Evolutionary conservation across 2,888 invertebrate species (phyloP).

Genomic region (Tethea ocularis): DNA sequence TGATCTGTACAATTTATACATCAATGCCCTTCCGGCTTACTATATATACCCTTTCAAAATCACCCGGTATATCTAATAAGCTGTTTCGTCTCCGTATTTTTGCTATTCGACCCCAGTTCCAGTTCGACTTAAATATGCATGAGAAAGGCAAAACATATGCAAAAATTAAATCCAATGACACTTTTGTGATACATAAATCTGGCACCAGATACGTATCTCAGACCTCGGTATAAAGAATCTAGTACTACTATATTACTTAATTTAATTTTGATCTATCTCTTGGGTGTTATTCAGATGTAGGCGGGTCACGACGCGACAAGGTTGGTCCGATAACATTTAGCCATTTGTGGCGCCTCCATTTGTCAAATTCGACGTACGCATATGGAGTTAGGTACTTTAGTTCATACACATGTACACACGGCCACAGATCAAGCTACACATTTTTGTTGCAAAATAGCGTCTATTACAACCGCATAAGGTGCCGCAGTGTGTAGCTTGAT

Average conservation of each 20-base stretch:
- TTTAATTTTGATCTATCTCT: background rate
- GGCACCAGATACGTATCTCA: background rate
- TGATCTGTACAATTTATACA: no score
- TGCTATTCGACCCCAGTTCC: no score
- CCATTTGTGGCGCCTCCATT: conserved; percentile 45
- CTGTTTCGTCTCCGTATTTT: no score
- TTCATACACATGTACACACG: background rate
- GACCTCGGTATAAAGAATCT: conserved; percentile 6
- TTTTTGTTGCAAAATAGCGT: no score
- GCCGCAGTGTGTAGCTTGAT: no score
- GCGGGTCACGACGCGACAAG: conserved; percentile 35
- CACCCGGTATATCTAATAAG: no score
- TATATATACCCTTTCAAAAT: no score
- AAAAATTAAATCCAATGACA: background rate
- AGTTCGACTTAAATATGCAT: background rate
- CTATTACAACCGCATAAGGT: no score
- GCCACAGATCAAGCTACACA: no score
- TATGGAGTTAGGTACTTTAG: conserved; percentile 14
- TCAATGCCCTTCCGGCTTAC: no score
- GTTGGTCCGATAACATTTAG: conserved; percentile 32
- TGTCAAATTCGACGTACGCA: conserved; percentile 45
- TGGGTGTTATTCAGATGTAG: conserved; percentile 14
- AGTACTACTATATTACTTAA: conserved; percentile 9
- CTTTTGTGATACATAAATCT: background rate
- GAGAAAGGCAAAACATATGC: background rate